Conservation (phyloP, 2,888 invertebrate species). For the Syrista parreyssii region DNA sequence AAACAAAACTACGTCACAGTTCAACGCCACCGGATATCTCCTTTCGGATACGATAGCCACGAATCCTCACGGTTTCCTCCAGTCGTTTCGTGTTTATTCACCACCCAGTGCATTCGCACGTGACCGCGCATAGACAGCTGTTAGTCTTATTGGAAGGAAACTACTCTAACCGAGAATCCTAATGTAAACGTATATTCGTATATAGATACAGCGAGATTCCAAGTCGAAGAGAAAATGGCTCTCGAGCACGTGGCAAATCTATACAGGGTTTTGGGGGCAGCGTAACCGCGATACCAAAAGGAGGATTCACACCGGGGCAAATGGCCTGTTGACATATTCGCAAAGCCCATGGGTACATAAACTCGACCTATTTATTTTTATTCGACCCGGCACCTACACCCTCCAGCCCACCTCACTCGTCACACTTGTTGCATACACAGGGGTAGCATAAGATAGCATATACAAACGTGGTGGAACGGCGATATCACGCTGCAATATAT, state of each 20-base stretch:
- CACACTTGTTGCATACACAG: constrained; percentile 46
- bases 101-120: background rate
- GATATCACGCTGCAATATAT: background rate
- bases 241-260: background rate
- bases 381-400: constrained; percentile 1
- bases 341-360: constrained; percentile 41
- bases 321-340: constrained; percentile 35
- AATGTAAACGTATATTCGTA: background rate
- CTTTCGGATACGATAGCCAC: background rate
- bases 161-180: background rate
- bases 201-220: background rate
- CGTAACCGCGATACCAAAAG: background rate
- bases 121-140: background rate
- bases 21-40: background rate
- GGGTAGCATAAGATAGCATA: constrained; percentile 1
- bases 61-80: background rate
- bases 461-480: background rate
- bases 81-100: background rate
- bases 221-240: background rate
- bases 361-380: constrained; percentile 44
- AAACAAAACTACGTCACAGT: background rate
- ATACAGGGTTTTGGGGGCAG: background rate
- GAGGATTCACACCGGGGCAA: background rate
- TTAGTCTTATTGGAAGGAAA: background rate
- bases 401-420: constrained; percentile 14